These are phyloP conservation scores for Liolophura sinensis DNA, from an alignment of 1,140 invertebrate species.

Conservation along the genomic window DNA sequence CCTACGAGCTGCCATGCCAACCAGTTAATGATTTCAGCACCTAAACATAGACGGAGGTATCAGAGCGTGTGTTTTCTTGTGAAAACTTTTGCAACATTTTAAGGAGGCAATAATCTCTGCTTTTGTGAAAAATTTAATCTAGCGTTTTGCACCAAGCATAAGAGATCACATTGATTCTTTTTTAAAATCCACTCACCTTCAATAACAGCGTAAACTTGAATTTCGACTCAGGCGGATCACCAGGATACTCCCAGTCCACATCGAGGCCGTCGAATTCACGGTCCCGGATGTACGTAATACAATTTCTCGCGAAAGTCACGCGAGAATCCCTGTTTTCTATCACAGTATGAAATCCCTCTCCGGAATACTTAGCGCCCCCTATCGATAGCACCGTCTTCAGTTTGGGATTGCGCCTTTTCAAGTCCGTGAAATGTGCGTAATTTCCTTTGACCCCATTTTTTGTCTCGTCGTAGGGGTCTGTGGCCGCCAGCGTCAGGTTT, in stretches of 20 bases:
- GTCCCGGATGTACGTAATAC: constrained; percentile 15
- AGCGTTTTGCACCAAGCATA: too few relatives aligned
- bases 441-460: constrained; percentile 10
- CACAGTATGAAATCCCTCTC: constrained; percentile 13
- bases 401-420: constrained; percentile 16
- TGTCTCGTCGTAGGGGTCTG: constrained; percentile 13
- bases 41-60: too few relatives aligned
- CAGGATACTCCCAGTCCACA: constrained; percentile 36
- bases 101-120: too few relatives aligned
- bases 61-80: too few relatives aligned
- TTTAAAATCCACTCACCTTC: constrained; percentile 10
- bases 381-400: constrained; percentile 27
- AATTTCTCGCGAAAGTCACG: constrained; percentile 18
- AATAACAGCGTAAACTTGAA: constrained; percentile 17
- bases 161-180: too few relatives aligned
- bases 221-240: constrained; percentile 14
- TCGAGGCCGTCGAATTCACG: constrained; percentile 33
- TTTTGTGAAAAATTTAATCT: too few relatives aligned
- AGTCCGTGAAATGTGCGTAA: constrained; percentile 20
- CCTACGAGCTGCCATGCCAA: too few relatives aligned
- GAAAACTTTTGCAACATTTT: too few relatives aligned
- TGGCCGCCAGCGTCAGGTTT: constrained; percentile 15
- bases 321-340: background rate
- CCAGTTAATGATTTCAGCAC: too few relatives aligned
- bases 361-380: constrained; percentile 19